Base-by-base conservation (phyloP, 2,888 invertebrate genomes). In the Disparrhopalites patrizii region DNA sequence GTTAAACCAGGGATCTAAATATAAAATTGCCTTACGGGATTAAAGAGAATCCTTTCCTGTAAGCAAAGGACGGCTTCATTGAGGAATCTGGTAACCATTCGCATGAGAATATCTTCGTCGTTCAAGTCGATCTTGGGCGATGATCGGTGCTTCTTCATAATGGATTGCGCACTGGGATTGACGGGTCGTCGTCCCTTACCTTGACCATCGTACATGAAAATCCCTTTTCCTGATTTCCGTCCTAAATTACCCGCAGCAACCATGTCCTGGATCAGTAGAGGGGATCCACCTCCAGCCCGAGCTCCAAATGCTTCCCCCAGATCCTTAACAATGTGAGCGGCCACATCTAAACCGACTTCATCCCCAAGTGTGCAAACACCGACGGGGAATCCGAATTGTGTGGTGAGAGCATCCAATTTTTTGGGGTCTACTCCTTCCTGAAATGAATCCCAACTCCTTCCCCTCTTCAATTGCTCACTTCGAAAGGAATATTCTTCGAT, bases 31-130 rank as follows among this genome's bases (percentile, higher is more conserved):
- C 82, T 81, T 79, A 87, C 87, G 13, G 99, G 97, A 79, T 86
- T 93, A 70, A 88, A 87, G 55, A 99, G 83, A 74, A 99, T 96
- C 76, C 92, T 93, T 81, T 99, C 99, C 82, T 99, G 91, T 68
- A 99, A 82, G 77, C 98, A 99, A 57, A 96, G 81, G 20, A 96
- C 87, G 47, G 98, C 97, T 82, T 99, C 99, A 79, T 99, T 99
- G 18, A 96, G 92, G 79, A 99, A 98, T 76, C 95, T 85, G 3
- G 92, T 87, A 0, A 94, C 91, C 86, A 98, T 86, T 76, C 99
- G 84, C 76, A 96, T 80, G 76, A 95, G 93, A 77, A 91, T 87
- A 78, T 98, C 95, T 80, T 94, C 93, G 50, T 87, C 85, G 1
- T 85, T 83, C 74, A 86, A 86, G 54, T 88, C 87, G 25, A 91